Percentiles rank a stretch among this genome's conserved stretches.
Conservation (phyloP, 2,113 vertebrate genomes). For the Sclerurus mexicanus region DNA sequence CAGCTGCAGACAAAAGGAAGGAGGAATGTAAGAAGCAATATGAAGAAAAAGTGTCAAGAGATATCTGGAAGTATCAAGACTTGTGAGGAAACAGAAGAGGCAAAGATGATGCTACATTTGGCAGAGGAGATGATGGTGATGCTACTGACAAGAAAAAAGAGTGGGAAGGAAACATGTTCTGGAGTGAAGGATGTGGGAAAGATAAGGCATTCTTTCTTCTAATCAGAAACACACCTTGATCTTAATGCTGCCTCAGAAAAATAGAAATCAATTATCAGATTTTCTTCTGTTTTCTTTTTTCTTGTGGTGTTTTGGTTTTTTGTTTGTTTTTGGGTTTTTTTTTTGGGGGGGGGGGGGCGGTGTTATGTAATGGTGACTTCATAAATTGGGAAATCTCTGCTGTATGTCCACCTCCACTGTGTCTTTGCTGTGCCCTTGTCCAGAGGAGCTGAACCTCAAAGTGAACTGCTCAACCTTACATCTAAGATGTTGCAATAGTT, state of each 20-base stretch:
- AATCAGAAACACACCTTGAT: not conserved
- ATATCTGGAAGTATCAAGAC: not conserved
- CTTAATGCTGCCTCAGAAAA: not conserved
- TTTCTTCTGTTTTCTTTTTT: not conserved
- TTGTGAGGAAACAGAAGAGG: not conserved
- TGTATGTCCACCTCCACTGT: not conserved
- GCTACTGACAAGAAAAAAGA: not conserved
- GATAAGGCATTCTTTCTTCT: not conserved
- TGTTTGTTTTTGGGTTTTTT: not conserved
- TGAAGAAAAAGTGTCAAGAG: not conserved
- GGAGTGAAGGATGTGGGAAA: not conserved
- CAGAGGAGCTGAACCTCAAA: not conserved
- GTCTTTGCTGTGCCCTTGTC: not conserved
- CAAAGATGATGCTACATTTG: not conserved
- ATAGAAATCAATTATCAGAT: not conserved
- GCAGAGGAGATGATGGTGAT: not conserved
- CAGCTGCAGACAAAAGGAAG: constrained; percentile 18
- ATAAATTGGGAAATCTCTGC: not conserved
- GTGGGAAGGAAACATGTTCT: not conserved
- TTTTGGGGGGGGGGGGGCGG: no score
- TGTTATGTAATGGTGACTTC: not conserved
- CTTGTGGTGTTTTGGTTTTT: not conserved
- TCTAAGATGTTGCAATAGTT: not conserved
- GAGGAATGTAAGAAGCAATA: not conserved
- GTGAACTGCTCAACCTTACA: not conserved